These are phyloP conservation scores for Coelopa frigida DNA, from an alignment of 1,140 invertebrate genomes.

Conservation along the genomic window DNA sequence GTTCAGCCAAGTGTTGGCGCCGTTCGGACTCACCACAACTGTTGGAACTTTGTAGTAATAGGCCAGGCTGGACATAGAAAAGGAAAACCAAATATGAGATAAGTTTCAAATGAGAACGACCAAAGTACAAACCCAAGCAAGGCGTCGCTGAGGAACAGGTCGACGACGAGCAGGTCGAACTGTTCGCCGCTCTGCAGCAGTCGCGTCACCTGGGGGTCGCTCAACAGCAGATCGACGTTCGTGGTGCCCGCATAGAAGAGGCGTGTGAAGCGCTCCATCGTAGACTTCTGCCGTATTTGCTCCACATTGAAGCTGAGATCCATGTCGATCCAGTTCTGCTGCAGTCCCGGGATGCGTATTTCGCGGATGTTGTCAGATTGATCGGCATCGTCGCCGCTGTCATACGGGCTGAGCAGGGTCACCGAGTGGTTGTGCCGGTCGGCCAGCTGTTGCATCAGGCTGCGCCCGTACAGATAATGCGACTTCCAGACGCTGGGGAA, in stretches of 20 bases:
- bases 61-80: constrained; percentile 44
- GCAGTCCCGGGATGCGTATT: constrained; percentile 29
- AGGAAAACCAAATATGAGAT: background rate
- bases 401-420: constrained; percentile 31
- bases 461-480: constrained; percentile 35
- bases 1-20: constrained; percentile 55
- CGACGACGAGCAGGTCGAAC: constrained; percentile 37
- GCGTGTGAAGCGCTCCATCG: constrained; percentile 31
- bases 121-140: constrained; percentile 28
- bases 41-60: constrained; percentile 52
- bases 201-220: constrained; percentile 25
- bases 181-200: constrained; percentile 28
- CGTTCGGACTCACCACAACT: constrained; percentile 52
- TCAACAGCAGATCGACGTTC: constrained; percentile 32
- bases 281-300: constrained; percentile 27
- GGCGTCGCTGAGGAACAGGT: constrained; percentile 39
- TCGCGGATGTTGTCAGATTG: constrained; percentile 21
- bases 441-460: constrained; percentile 46
- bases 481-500: constrained; percentile 40
- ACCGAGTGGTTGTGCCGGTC: constrained; percentile 46
- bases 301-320: constrained; percentile 34
- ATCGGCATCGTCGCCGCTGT: background rate
- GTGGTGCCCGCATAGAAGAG: constrained; percentile 36
- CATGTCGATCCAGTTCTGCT: constrained; percentile 46
- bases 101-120: background rate